Conservation (phyloP, 2,797 vertebrate genomes). For the Sebastes miniatus region DNA sequence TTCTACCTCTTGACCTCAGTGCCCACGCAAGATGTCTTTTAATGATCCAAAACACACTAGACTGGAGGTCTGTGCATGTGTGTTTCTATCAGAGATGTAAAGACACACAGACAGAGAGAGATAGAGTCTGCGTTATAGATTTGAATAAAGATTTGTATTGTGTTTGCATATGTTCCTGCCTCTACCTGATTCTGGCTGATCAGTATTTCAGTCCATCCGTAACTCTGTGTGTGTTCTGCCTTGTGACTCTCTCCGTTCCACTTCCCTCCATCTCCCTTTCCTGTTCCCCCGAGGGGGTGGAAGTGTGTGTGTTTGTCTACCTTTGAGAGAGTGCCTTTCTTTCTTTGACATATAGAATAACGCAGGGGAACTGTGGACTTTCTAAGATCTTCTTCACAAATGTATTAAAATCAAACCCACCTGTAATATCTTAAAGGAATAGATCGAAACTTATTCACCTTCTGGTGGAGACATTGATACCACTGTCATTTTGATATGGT, state of each 20-base stretch:
- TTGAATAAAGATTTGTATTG: conserved; percentile 6
- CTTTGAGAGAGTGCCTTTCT: background rate
- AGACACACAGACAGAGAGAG: background rate
- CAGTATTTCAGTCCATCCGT: conserved; percentile 38
- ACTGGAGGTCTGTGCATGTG: background rate
- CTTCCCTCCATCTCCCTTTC: conserved; percentile 13
- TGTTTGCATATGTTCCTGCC: conserved; percentile 17
- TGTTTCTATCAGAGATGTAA: background rate
- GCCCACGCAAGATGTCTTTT: background rate
- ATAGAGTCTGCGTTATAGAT: background rate
- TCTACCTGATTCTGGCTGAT: conserved; percentile 13
- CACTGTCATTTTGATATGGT: background rate
- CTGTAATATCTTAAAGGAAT: background rate
- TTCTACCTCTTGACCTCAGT: background rate
- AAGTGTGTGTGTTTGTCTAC: background rate
- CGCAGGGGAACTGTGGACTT: background rate
- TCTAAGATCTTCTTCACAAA: background rate
- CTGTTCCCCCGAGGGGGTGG: background rate
- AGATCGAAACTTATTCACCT: background rate
- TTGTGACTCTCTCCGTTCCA: conserved; percentile 16
- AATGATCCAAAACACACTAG: background rate
- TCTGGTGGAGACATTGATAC: background rate
- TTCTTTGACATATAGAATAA: background rate
- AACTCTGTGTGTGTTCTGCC: conserved; percentile 33
- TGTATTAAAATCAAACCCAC: background rate